These are phyloP conservation scores for Caenorhabditis auriculariae DNA, from an alignment of 2,888 invertebrate genomes.

Conservation along the genomic window DNA sequence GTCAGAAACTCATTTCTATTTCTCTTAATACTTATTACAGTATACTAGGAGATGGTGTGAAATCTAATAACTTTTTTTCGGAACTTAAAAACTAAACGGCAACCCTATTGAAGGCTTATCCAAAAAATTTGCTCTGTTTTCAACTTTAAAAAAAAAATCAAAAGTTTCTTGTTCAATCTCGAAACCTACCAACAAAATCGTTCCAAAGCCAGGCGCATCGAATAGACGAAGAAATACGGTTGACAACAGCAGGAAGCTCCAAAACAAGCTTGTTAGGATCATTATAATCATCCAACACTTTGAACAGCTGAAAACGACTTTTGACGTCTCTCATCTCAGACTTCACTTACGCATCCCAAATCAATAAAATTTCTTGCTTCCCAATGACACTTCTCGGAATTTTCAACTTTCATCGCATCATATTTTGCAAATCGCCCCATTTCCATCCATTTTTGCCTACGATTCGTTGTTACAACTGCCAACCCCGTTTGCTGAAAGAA, in stretches of 20 bases:
- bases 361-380: constrained; percentile 9
- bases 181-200: constrained; percentile 42
- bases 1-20: no score
- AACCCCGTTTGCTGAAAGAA: constrained; percentile 18
- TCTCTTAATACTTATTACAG: no score
- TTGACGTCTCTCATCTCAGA: no score
- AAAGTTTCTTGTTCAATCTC: not conserved
- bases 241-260: constrained; percentile 36
- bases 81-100: not conserved
- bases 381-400: constrained; percentile 13
- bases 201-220: constrained; percentile 52
- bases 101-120: not conserved
- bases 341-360: constrained; percentile 15
- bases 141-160: not conserved
- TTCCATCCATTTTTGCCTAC: constrained; percentile 27
- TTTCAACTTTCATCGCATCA: constrained; percentile 13
- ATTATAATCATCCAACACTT: constrained; percentile 1
- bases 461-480: constrained; percentile 4
- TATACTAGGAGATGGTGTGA: no score
- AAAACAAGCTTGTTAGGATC: constrained; percentile 8
- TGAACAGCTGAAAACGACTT: constrained; percentile 6
- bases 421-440: constrained; percentile 25
- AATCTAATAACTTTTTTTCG: not conserved
- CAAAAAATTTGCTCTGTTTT: not conserved
- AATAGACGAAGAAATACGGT: constrained; percentile 32